A percentile compares a stretch with the other conserved stretches of the same genome.
Conservation (phyloP, 2,113 vertebrate genomes). For the Pterocles burchelli region DNA sequence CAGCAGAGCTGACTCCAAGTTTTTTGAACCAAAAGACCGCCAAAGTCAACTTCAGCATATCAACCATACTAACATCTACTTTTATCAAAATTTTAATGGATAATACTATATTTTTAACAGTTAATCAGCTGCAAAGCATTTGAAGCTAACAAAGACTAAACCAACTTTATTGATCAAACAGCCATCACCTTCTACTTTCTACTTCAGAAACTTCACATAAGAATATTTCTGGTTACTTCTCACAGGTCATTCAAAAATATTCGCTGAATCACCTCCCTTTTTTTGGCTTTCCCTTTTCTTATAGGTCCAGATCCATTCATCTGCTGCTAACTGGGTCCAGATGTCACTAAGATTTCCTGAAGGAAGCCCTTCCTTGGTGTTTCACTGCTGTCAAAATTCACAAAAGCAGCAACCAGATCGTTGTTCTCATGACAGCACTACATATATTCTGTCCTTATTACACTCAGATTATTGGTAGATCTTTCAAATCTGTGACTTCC, state of each 20-base stretch:
- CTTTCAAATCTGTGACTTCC: neutral
- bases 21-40: neutral
- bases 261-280: neutral
- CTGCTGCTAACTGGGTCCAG: neutral
- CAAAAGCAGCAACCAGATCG: neutral
- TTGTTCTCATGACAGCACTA: neutral
- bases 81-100: neutral
- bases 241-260: neutral
- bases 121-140: neutral
- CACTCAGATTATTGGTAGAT: fast-evolving
- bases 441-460: neutral
- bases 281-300: neutral
- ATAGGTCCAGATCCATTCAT: neutral
- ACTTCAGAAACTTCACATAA: neutral
- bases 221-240: neutral
- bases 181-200: neutral
- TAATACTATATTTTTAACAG: neutral
- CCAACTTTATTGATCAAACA: neutral
- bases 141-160: neutral
- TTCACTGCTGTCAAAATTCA: neutral
- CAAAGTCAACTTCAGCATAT: neutral
- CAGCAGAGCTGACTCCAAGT: neutral
- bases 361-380: neutral
- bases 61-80: neutral
- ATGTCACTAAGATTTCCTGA: neutral